A percentile compares a stretch with the other conserved stretches of the same genome.
Conservation (phyloP, 2,888 invertebrate genomes). For the Aspidiotus destructor region DNA sequence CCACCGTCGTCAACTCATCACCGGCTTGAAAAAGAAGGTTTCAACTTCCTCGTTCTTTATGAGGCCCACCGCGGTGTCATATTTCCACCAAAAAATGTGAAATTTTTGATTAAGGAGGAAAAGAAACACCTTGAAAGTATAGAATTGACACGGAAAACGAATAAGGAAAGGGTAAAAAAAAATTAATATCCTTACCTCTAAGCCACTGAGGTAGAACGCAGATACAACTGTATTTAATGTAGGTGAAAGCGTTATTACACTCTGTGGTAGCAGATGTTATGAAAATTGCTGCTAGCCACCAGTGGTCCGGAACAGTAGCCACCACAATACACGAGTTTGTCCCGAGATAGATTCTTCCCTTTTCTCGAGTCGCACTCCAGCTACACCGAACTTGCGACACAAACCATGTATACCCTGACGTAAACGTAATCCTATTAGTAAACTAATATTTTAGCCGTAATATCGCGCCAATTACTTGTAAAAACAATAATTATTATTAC, state of each 20-base stretch:
- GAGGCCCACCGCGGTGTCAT: too few species aligned
- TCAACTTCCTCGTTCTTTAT: too few species aligned
- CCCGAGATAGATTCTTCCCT: neutral
- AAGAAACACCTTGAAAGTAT: too few species aligned
- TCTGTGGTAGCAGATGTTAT: constrained; percentile 23
- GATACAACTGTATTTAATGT: neutral
- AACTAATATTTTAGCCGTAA: constrained; percentile 26
- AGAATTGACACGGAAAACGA: neutral
- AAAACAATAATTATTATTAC: neutral
- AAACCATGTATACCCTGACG: constrained; percentile 16
- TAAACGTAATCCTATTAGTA: constrained; percentile 22
- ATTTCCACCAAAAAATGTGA: too few species aligned
- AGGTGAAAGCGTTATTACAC: constrained; percentile 25
- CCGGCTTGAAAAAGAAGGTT: too few species aligned
- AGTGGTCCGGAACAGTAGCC: constrained; percentile 28
- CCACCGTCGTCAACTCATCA: neutral
- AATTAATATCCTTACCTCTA: constrained; percentile 2
- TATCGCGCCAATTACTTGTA: constrained; percentile 24
- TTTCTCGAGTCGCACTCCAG: neutral
- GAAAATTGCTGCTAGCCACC: constrained; percentile 18
- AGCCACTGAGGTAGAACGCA: constrained; percentile 4
- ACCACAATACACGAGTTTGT: constrained; percentile 6
- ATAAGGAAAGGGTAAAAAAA: neutral
- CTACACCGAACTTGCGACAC: constrained; percentile 13
- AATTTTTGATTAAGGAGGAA: too few species aligned